phyloP scores from a whole-genome alignment of 2,113 vertebrate genomes.

The Sisor rabdophorus region DNA sequence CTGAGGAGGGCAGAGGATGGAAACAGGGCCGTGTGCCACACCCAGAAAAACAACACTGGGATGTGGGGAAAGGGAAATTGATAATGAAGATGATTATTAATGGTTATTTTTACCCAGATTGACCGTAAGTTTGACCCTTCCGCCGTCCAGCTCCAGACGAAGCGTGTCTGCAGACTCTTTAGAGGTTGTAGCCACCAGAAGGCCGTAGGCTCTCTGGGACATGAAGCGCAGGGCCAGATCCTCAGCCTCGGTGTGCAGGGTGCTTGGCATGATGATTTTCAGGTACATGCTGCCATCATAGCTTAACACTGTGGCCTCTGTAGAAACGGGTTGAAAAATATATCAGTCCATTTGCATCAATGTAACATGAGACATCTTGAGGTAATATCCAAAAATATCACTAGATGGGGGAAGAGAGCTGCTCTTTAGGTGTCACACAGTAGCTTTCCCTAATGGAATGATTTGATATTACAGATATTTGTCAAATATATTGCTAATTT shows the following conservation, averaged over 20 bases:
- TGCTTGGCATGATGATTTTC: constrained; percentile 83
- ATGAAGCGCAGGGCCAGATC: constrained; percentile 89
- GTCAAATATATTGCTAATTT: not conserved
- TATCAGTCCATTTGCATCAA: not conserved
- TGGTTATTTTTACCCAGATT: constrained; percentile 81
- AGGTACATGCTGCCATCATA: constrained; percentile 96
- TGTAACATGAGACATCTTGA: not conserved
- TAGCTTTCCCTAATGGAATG: not conserved
- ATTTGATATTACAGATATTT: not conserved
- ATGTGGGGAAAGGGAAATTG: not conserved
- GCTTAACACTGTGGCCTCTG: constrained; percentile 91
- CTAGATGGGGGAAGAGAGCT: constrained; percentile 59
- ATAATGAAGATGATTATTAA: not conserved
- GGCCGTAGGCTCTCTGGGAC: constrained; percentile 90
- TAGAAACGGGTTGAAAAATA: not conserved
- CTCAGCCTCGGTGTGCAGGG: constrained; percentile 90
- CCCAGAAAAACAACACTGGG: constrained; percentile 22
- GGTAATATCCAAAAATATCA: constrained; percentile 34
- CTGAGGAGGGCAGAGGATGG: constrained; percentile 35
- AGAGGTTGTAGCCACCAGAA: constrained; percentile 92
- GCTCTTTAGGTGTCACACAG: not conserved
- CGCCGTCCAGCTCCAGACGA: constrained; percentile 88
- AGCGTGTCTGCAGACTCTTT: constrained; percentile 90
- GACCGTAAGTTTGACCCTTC: constrained; percentile 88
- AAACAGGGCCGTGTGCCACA: not conserved